Evolutionary conservation across 35 echinoderm and acorn worm genomes (phyloP), one percentile per base, ranked within the genome.

Genomic region (Hemicentrotus pulcherrimus): DNA sequence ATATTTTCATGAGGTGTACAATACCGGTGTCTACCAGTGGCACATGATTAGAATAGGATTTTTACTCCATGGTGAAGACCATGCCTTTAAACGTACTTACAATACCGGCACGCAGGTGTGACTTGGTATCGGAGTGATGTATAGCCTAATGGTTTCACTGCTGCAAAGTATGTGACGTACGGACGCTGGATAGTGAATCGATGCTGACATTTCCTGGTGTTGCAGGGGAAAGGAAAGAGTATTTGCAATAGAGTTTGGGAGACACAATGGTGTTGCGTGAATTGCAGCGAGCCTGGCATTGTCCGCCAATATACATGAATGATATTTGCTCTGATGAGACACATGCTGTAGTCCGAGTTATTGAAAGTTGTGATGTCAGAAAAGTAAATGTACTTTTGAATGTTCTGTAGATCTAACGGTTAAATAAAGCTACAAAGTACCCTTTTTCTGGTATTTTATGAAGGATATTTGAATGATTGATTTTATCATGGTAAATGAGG

Each of bases 341-440:
- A 78, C 65, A 78, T 78, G 65, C 65, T 78, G 24, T 18, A 5
- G 28, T 78, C 4, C 15, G 24, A n/a, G 4, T 22, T 28, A 28
- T 78, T 78, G 65, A 78, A 78, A 30, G 65, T 78, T 78, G 4
- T 78, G 5, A 78, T 78, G 65, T 78, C 65, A 78, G 22, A 78
- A 78, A 78, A 78, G 65, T n/a, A 78, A 78, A n/a, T 78, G 65
- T 78, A 78, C 65, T 78, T 78, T 78, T 78, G 19, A 78, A 78
- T 28, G 22, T 78, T 78, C 19, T 78, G 22, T n/a, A 4, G 15
- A 70, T 28, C 6, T 11, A 16, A 4, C 65, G 18, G 19, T 78
- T 18, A 8, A 3, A 8, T 8, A 78, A n/a, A 6, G 6, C 19
- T 22, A n/a, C 22, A n/a, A 4, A 78, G 15, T 78, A 22, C 7